Base-by-base conservation (phyloP, 1,140 invertebrate species). In the Centruroides sculpturatus region DNA sequence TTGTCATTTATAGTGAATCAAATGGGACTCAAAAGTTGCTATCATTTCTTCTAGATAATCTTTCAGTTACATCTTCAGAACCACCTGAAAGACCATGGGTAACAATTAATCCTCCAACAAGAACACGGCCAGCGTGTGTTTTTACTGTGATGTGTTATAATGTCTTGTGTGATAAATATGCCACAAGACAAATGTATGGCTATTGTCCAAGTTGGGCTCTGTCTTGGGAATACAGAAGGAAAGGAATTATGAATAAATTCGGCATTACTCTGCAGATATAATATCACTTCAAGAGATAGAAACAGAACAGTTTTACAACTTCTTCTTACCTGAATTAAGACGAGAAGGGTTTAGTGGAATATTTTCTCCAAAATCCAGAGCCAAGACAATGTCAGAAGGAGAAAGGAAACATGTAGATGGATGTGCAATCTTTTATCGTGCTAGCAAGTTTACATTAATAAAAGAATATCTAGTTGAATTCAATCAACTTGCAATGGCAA, bases 71-170 rank as follows among this genome's bases (percentile, higher is more conserved):
- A 41, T 7, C 36, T 41, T 41, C 36, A 41, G 36, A 41, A 7
- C 36, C 36, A 41, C 36, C 36, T 41, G 36, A 41, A 41, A 41
- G 36, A 41, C 36, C 36, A 41, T 41, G 36, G 36, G 36, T 41
- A 41, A 41, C 36, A 41, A 41, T 41, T 41, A 41, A 41, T 41
- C 36, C 36, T 41, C 36, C 36, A 41, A 41, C 36, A 41, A 41
- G 36, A 41, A 41, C 36, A 4, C 36, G 36, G 36, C 36, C 36
- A 41, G 50, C 50, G 12, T 23, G 74, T 75, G 66, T 69, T 57
- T 69, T 99, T 77, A 98, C 95, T 57, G 92, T 98, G 62, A 96
- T 99, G 89, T 98, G 94, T 77, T 99, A 99, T 81, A 99, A 99
- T 77, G 92, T 99, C 58, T 80, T 99, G 59, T 98, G 96, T 77